Evolutionary conservation across 2,888 invertebrate species (phyloP).

Genomic region (Mesochorus sp.): DNA sequence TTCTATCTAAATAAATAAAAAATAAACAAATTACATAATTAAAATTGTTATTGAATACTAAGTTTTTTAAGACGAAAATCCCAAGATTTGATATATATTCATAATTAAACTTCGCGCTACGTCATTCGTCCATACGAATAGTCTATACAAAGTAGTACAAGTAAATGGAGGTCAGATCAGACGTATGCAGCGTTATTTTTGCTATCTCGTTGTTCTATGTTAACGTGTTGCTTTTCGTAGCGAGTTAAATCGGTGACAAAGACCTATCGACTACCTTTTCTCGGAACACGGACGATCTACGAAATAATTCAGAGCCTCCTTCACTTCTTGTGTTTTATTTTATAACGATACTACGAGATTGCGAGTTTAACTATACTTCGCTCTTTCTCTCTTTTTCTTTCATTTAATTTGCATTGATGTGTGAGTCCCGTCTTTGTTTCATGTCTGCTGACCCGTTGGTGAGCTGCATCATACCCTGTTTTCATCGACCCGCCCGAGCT

Average conservation of each 20-base stretch:
- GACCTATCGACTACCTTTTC: neutral
- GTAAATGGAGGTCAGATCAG: conserved; percentile 15
- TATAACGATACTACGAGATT: conserved; percentile 19
- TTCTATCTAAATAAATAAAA: too few relatives aligned
- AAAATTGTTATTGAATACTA: too few relatives aligned
- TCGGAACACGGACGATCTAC: conserved; percentile 11
- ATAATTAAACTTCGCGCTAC: neutral
- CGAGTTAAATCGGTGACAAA: conserved; percentile 5
- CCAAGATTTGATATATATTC: too few relatives aligned
- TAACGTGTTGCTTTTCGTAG: conserved; percentile 1
- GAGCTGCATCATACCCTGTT: conserved; percentile 49
- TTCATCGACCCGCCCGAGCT: conserved; percentile 54
- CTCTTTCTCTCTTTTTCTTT: neutral
- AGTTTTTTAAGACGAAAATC: too few relatives aligned
- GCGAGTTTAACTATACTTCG: neutral
- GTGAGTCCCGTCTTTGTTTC: conserved; percentile 6
- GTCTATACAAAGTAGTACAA: conserved; percentile 15
- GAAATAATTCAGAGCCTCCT: conserved; percentile 25
- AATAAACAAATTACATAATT: too few relatives aligned
- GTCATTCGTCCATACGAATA: neutral
- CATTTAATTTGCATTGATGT: neutral
- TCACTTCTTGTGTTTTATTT: conserved; percentile 21
- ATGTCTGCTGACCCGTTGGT: conserved; percentile 31
- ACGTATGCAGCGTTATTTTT: conserved; percentile 22
- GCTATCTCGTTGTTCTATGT: conserved; percentile 1